Conservation (phyloP, 2,797 vertebrate genomes). For the Pyrocephalus nanus region DNA sequence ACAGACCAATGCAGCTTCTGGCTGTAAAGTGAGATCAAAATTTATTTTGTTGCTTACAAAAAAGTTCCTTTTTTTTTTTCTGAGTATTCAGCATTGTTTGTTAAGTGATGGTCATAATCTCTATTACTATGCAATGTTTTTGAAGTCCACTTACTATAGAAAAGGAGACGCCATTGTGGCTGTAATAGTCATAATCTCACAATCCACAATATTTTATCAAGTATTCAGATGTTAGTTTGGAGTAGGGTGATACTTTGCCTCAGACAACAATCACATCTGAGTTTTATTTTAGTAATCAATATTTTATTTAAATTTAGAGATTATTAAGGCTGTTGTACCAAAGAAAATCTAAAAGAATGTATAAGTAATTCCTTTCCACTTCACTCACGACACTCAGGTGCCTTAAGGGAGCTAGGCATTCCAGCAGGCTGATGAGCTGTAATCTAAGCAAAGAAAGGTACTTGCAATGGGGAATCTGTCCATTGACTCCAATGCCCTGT, state of each 20-base stretch:
- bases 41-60: background rate
- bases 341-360: background rate
- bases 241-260: background rate
- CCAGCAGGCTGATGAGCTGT: background rate
- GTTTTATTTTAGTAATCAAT: background rate
- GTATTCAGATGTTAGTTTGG: background rate
- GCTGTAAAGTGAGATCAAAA: background rate
- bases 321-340: background rate
- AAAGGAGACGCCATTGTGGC: background rate
- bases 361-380: background rate
- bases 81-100: background rate
- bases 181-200: background rate
- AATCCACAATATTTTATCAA: background rate
- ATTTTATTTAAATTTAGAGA: background rate
- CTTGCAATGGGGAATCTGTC: background rate
- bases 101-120: background rate
- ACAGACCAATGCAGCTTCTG: background rate
- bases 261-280: background rate
- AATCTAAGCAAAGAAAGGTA: background rate
- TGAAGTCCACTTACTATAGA: background rate
- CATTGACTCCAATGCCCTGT: background rate
- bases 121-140: background rate
- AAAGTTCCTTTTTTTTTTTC: background rate
- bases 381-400: background rate
- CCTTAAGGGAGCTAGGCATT: background rate